Percentiles rank a stretch among this genome's conserved stretches.
Evolutionary conservation across 2,797 vertebrate genomes (phyloP).

Genomic region (Mormyrus hasselquistii): DNA sequence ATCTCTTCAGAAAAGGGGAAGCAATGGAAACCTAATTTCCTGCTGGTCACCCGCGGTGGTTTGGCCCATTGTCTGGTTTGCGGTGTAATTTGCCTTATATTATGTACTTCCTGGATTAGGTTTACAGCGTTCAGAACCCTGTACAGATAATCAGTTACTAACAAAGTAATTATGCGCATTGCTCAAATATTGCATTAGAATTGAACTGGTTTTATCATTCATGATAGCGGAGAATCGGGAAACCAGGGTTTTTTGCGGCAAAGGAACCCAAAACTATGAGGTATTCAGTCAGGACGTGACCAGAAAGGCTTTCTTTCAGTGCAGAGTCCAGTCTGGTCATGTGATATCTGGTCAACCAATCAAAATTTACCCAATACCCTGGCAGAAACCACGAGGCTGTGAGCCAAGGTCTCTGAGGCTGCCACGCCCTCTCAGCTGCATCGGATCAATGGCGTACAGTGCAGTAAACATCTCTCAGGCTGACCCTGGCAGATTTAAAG

Average conservation of each 20-base stretch:
- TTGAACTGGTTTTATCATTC: neutral
- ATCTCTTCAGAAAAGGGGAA: neutral
- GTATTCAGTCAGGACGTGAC: neutral
- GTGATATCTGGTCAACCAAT: neutral
- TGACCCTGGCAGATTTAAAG: slow-evolving; percentile 49
- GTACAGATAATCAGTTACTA: neutral
- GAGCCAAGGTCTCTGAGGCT: slow-evolving; percentile 22
- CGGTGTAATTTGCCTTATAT: neutral
- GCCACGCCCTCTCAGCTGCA: slow-evolving; percentile 2
- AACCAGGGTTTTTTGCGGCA: neutral
- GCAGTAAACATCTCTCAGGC: slow-evolving; percentile 17
- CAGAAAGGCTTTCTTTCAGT: neutral
- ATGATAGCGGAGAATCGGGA: neutral
- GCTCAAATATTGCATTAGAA: neutral
- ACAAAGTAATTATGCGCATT: neutral
- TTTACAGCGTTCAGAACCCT: neutral
- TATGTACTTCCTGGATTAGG: neutral
- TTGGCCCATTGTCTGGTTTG: neutral
- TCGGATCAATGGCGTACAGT: neutral
- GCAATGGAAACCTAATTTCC: neutral
- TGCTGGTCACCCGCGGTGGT: neutral
- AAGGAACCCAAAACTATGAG: neutral
- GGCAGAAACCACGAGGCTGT: neutral
- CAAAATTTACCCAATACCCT: neutral
- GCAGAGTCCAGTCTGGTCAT: neutral